Conservation (phyloP, 2,888 invertebrate species). For the Lasioglossum calceatum region DNA sequence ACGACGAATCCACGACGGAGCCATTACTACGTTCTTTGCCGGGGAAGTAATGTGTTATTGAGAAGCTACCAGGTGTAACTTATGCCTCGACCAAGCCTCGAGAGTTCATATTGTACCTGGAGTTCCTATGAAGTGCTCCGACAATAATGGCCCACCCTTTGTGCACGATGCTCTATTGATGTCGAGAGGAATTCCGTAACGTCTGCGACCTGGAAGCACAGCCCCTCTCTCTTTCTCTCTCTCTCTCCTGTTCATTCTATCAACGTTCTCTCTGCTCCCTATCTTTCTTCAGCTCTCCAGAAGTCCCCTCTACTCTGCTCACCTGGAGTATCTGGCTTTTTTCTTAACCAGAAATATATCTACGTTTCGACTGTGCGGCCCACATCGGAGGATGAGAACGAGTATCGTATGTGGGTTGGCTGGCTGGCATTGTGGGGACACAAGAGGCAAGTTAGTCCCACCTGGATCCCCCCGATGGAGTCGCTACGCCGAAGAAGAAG, state of each 20-base stretch:
- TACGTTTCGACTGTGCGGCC: conserved; percentile 39
- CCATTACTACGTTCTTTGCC: conserved; percentile 67
- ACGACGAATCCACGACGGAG: conserved; percentile 65
- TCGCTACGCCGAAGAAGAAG: background rate
- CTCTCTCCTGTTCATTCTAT: conserved; percentile 16
- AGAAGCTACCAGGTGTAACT: conserved; percentile 79
- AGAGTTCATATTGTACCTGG: conserved; percentile 75
- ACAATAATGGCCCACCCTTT: conserved; percentile 75
- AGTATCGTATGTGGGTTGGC: conserved; percentile 39
- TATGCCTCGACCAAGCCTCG: conserved; percentile 67
- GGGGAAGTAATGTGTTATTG: conserved; percentile 76
- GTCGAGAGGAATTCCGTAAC: conserved; percentile 75
- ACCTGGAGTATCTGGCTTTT: conserved; percentile 26
- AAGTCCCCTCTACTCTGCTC: background rate
- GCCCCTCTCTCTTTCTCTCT: background rate
- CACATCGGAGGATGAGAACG: conserved; percentile 39
- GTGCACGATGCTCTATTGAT: conserved; percentile 74
- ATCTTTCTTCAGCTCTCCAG: background rate
- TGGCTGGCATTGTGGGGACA: conserved; percentile 34
- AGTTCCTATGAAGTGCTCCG: conserved; percentile 69
- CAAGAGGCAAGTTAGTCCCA: conserved; percentile 44
- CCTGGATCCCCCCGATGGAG: conserved; percentile 36
- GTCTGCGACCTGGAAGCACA: conserved; percentile 68
- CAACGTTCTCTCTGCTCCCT: background rate
- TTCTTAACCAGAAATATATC: conserved; percentile 44